Evolutionary conservation across 2,113 vertebrate species (phyloP).

Genomic region (Ciconia maguari): DNA sequence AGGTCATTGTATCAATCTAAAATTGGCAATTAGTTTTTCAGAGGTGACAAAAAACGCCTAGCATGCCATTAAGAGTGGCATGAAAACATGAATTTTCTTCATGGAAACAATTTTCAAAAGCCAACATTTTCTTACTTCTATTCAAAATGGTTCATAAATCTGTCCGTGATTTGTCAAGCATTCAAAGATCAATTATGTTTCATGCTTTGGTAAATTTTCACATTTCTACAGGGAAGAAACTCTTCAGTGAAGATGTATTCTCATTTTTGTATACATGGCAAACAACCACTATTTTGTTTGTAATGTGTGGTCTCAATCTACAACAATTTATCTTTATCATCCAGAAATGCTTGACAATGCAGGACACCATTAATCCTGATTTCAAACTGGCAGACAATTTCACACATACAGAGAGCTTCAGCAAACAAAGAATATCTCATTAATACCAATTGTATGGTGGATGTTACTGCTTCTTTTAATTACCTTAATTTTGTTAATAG

Average conservation of each 20-base stretch:
- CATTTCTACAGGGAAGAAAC: not conserved
- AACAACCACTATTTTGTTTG: not conserved
- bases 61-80: not conserved
- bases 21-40: not conserved
- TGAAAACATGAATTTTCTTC: not conserved
- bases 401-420: not conserved
- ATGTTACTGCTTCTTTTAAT: not conserved
- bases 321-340: conserved; percentile 23
- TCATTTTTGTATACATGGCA: not conserved
- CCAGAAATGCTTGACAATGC: not conserved
- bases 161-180: not conserved
- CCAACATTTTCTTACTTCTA: not conserved
- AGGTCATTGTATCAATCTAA: not conserved
- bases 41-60: not conserved
- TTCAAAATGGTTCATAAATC: not conserved
- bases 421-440: not conserved
- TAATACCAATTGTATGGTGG: not conserved
- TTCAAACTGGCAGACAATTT: not conserved
- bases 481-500: not conserved
- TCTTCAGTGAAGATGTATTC: not conserved
- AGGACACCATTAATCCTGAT: not conserved
- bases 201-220: not conserved
- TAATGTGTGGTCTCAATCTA: not conserved
- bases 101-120: not conserved
- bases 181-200: not conserved